Base-by-base conservation (phyloP, 2,113 vertebrate genomes). In the Xerus inauris region DNA sequence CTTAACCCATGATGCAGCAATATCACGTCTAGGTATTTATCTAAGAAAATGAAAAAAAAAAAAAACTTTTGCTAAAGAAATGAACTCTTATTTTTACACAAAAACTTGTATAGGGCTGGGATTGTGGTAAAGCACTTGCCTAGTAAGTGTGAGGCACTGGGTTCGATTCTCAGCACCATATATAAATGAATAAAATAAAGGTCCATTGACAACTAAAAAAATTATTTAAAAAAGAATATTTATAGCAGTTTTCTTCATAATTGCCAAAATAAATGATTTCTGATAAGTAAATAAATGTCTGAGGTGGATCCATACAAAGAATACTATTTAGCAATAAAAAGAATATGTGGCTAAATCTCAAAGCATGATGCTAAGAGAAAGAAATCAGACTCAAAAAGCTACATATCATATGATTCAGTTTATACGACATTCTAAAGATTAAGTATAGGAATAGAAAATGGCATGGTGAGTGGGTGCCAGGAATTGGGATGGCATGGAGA, bases 21-120 rank as follows among this genome's bases (percentile, higher is more conserved):
- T 65, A n/a, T 54, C 45, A 65, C 71, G 75, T 86, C 73, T 73
- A 73, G 72, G 32, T 86, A 86, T 86, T 90, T 90, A 65, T 67
- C 51, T 35, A 59, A 73, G 38, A 59, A 26, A 59, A 22, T 9
- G 8, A 8, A 59, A 62, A 26, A 62, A 24, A 57, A 20, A 57
- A 26, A 26, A 62, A 62, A 1, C 24, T 59, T 59, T 26, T 8
- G 22, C 26, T 59, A 62, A 24, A 91, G 14, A 96, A 67, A 91
- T 45, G 28, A 75, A 81, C 73, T 69, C 73, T 86, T 75, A 69
- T 67, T 57, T 69, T 86, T 26, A 73, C 24, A 76, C 8, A 64
- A 64, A 84, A 86, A n/a, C 49, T 2, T 88, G 14, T 49, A 76
- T 11, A 38, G 2, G n/a, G n/a, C n/a, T n/a, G n/a, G n/a, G n/a